phyloP scores from a whole-genome alignment of 2,797 vertebrate species.

The Scyliorhinus canicula region DNA sequence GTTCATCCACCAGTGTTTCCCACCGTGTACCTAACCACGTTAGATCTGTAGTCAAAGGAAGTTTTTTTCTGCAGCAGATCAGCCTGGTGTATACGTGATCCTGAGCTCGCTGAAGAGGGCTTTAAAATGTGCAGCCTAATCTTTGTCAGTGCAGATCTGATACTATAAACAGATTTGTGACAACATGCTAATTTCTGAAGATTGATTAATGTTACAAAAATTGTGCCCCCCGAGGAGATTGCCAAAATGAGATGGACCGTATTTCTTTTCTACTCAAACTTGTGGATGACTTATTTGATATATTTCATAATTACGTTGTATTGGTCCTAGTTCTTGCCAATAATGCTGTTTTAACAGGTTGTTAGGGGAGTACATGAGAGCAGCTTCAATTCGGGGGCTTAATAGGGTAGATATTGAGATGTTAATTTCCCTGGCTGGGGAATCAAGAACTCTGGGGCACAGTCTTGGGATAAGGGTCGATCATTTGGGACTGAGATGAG shows the following conservation, averaged over 20 bases:
- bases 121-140: constrained; percentile 7
- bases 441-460: too few species aligned
- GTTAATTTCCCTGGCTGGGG: too few species aligned
- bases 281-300: background rate
- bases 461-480: too few species aligned
- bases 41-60: background rate
- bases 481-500: too few species aligned
- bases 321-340: too few species aligned
- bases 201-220: background rate
- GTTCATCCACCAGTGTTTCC: background rate
- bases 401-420: too few species aligned
- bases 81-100: background rate
- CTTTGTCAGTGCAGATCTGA: background rate
- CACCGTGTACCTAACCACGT: background rate
- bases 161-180: background rate
- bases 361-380: too few species aligned
- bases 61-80: background rate
- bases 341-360: too few species aligned
- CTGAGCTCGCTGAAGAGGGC: background rate
- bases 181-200: background rate
- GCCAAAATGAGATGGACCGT: background rate
- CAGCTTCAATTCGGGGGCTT: too few species aligned
- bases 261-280: background rate
- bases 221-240: background rate
- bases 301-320: background rate